A percentile compares a stretch with the other conserved stretches of the same genome.
Evolutionary conservation across 2,888 invertebrate genomes (phyloP).

Genomic region (Pollenia amentaria): DNA sequence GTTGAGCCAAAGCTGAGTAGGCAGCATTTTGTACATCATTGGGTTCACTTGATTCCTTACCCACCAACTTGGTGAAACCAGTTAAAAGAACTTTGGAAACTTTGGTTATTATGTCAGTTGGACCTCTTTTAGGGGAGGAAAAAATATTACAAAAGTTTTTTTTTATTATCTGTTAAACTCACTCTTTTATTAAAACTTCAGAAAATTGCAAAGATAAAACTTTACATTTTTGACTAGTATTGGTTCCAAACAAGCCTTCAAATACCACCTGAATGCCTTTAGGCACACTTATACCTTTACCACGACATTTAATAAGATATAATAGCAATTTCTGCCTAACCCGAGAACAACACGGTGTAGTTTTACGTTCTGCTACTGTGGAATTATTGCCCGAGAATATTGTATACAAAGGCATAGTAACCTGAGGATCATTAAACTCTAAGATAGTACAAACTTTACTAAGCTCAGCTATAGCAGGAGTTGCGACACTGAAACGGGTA

Average conservation of each 20-base stretch:
- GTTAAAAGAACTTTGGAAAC: constrained; percentile 83
- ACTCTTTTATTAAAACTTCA: constrained; percentile 92
- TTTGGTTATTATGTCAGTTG: constrained; percentile 82
- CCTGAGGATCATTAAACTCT: constrained; percentile 90
- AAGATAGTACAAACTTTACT: constrained; percentile 90
- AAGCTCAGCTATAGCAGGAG: constrained; percentile 93
- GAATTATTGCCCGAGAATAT: constrained; percentile 87
- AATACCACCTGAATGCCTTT: constrained; percentile 95
- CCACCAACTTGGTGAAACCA: constrained; percentile 83
- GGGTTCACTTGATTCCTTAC: constrained; percentile 81
- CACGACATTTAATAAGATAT: constrained; percentile 90
- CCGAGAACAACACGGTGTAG: constrained; percentile 92
- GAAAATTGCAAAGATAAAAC: constrained; percentile 92
- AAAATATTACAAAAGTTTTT: neutral
- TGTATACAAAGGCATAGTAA: constrained; percentile 91
- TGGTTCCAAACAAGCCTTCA: constrained; percentile 93
- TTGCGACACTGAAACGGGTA: constrained; percentile 94
- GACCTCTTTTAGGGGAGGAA: constrained; percentile 78
- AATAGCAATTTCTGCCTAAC: constrained; percentile 94
- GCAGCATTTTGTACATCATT: constrained; percentile 85
- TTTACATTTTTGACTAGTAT: constrained; percentile 93
- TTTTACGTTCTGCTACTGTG: constrained; percentile 88
- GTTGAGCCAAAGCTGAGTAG: constrained; percentile 84
- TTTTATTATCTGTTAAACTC: constrained; percentile 82
- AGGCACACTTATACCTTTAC: constrained; percentile 90